phyloP scores from a whole-genome alignment of 1,140 invertebrate genomes.

The Diprion similis region DNA sequence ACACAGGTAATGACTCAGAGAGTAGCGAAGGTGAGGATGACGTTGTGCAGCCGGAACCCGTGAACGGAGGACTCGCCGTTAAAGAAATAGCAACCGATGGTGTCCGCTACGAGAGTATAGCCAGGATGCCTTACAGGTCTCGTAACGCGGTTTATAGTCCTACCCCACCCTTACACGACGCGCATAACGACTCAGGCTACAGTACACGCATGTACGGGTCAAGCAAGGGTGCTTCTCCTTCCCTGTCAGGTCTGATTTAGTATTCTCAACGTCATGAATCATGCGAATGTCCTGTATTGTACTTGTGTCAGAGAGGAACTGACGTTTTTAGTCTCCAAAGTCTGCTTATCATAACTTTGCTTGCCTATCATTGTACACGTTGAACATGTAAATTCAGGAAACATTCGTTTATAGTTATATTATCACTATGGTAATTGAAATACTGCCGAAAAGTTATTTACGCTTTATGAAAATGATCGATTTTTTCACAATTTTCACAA shows the following conservation, averaged over 20 bases:
- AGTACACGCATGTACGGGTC: constrained; percentile 80
- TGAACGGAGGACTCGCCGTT: constrained; percentile 25
- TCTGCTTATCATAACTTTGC: too few species aligned
- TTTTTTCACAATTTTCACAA: too few species aligned
- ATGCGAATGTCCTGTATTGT: too few species aligned
- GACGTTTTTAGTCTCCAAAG: too few species aligned
- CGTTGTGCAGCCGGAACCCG: constrained; percentile 32
- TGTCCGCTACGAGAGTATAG: constrained; percentile 45
- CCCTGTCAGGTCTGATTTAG: constrained; percentile 67
- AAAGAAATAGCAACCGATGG: constrained; percentile 40
- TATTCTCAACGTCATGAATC: too few species aligned
- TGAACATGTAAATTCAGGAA: too few species aligned
- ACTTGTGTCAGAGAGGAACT: too few species aligned
- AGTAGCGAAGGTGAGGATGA: constrained; percentile 52
- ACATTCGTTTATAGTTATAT: too few species aligned
- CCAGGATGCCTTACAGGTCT: constrained; percentile 55
- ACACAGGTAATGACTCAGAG: constrained; percentile 44
- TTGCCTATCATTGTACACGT: too few species aligned
- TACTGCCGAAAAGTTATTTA: too few species aligned
- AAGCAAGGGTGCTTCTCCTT: constrained; percentile 78
- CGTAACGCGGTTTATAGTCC: constrained; percentile 57
- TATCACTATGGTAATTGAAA: too few species aligned
- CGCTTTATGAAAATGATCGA: too few species aligned
- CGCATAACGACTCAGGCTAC: constrained; percentile 80
- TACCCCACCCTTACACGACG: constrained; percentile 60